A percentile compares a stretch with the other conserved stretches of the same genome.
These are phyloP conservation scores for Eurypyga helias DNA, from an alignment of 2,113 vertebrate species.

Conservation along the genomic window DNA sequence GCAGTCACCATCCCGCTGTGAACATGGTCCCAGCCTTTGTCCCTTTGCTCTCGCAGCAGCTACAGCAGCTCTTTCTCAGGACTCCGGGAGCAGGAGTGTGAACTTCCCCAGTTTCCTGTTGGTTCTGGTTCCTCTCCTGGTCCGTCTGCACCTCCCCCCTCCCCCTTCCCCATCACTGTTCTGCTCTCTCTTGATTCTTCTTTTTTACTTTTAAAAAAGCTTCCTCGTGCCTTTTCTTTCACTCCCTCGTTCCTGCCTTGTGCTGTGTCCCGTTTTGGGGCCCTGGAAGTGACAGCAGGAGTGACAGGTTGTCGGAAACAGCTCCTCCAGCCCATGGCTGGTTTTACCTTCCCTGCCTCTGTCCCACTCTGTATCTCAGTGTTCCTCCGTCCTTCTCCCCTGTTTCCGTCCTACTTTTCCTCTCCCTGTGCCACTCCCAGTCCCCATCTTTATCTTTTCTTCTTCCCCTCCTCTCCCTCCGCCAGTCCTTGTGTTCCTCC, in stretches of 20 bases:
- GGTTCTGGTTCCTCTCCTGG: background rate
- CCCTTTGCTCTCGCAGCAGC: background rate
- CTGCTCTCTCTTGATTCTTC: background rate
- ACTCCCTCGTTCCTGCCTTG: background rate
- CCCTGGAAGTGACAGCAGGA: background rate
- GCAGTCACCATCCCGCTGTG: background rate
- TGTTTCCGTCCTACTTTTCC: background rate
- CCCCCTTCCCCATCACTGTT: background rate
- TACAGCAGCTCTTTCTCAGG: background rate
- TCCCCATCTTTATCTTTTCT: background rate
- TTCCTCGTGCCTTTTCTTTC: background rate
- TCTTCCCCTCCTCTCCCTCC: background rate
- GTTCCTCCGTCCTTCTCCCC: background rate
- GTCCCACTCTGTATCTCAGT: background rate
- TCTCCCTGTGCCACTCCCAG: accelerated
- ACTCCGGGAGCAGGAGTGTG: background rate
- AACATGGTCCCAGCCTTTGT: background rate
- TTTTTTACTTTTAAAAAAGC: background rate
- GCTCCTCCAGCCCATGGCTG: background rate
- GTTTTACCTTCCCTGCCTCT: background rate
- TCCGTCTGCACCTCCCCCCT: background rate
- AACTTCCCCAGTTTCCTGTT: background rate
- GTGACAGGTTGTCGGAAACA: background rate
- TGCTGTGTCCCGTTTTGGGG: background rate
- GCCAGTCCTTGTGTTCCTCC: background rate